Evolutionary conservation across 2,888 invertebrate genomes (phyloP).

Genomic region (Aphidoletes aphidimyza): DNA sequence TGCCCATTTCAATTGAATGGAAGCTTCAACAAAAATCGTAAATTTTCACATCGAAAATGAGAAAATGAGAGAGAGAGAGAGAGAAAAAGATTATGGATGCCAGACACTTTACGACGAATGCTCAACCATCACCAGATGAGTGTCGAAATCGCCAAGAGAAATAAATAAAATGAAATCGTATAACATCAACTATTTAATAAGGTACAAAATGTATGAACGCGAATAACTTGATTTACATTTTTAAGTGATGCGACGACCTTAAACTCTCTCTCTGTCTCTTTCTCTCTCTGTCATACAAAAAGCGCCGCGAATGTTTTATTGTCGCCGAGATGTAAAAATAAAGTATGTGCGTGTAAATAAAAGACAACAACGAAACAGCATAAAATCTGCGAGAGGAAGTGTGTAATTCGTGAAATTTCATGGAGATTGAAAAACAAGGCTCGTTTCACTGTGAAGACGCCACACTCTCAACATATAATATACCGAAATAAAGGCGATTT

Average conservation of each 20-base stretch:
- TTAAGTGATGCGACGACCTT: conserved; percentile 27
- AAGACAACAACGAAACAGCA: background rate
- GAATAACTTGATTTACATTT: conserved; percentile 7
- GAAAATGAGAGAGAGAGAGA: background rate
- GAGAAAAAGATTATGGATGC: background rate
- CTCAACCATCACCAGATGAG: background rate
- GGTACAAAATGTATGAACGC: background rate
- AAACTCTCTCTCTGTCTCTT: no score
- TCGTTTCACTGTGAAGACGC: background rate
- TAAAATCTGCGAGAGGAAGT: conserved; percentile 7
- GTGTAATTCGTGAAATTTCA: background rate
- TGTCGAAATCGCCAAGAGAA: background rate
- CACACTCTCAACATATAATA: background rate
- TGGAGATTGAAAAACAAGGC: background rate
- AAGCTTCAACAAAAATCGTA: no score
- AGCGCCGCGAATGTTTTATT: background rate
- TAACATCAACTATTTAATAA: background rate
- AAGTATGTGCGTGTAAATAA: background rate
- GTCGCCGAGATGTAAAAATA: background rate
- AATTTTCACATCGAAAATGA: no score
- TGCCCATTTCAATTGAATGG: no score
- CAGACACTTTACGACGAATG: background rate
- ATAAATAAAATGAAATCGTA: conserved; percentile 14
- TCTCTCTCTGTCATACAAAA: background rate
- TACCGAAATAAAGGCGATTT: background rate